Percentiles rank a stretch among this genome's conserved stretches.
These are phyloP conservation scores for Hydrocynus forskahlii DNA, from an alignment of 2,797 vertebrate genomes.

Conservation along the genomic window DNA sequence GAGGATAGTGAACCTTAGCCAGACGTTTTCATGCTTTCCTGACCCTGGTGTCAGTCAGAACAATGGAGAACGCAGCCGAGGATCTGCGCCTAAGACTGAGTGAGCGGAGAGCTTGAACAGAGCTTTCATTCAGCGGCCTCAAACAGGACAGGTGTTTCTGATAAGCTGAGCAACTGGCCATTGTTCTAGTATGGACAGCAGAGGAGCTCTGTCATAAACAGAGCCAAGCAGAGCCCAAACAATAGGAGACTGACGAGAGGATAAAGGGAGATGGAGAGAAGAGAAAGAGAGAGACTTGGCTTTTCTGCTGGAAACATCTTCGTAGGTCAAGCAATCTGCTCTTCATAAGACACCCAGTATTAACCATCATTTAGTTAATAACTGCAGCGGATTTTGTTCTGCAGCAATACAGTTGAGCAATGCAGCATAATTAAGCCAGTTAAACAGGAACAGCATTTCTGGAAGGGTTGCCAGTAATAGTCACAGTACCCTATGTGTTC, in stretches of 20 bases:
- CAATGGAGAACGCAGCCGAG: slow-evolving; percentile 11
- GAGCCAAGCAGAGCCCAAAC: slow-evolving; percentile 56
- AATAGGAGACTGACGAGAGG: slow-evolving; percentile 49
- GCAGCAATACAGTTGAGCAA: slow-evolving; percentile 62
- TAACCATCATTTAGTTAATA: slow-evolving; percentile 73
- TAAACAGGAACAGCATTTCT: slow-evolving; percentile 67
- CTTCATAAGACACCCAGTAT: slow-evolving; percentile 67
- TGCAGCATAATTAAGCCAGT: slow-evolving; percentile 61
- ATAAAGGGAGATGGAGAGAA: not conserved
- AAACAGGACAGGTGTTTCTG: slow-evolving; percentile 62
- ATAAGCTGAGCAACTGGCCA: slow-evolving; percentile 51
- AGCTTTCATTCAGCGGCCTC: slow-evolving; percentile 49
- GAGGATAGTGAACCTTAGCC: slow-evolving; percentile 29
- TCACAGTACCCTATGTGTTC: slow-evolving; percentile 33
- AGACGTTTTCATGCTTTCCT: slow-evolving; percentile 25
- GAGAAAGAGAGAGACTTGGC: slow-evolving; percentile 26
- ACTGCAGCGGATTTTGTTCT: slow-evolving; percentile 65
- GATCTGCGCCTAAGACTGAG: slow-evolving; percentile 35
- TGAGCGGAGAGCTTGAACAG: slow-evolving; percentile 51
- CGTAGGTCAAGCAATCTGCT: slow-evolving; percentile 69
- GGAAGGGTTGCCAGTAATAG: slow-evolving; percentile 30
- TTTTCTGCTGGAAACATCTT: slow-evolving; percentile 60
- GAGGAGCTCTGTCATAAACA: slow-evolving; percentile 61
- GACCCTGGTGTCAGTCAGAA: slow-evolving; percentile 23
- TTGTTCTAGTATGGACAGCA: slow-evolving; percentile 48